Conservation (phyloP, 2,888 invertebrate genomes). For the Cataglyphis altisquamis region DNA sequence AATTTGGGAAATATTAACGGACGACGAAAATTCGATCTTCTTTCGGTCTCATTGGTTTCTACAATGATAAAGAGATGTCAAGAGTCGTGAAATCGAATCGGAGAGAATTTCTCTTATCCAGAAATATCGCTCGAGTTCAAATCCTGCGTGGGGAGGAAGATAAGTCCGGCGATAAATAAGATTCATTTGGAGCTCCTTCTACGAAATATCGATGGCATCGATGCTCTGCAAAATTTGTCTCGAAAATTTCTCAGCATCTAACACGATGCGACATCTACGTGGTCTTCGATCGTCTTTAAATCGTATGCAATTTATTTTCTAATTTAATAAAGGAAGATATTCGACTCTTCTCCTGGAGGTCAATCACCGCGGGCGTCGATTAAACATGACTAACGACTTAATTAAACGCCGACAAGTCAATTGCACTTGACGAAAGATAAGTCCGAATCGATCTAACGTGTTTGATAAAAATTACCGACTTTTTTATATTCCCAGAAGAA, state of each 20-base stretch:
- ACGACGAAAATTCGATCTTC: neutral
- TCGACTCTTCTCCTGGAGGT: neutral
- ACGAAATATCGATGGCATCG: neutral
- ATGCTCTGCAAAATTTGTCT: neutral
- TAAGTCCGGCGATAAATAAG: neutral
- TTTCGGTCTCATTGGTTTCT: neutral
- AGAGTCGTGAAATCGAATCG: neutral
- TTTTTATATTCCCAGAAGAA: neutral
- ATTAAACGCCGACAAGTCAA: slow-evolving; percentile 16
- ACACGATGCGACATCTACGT: neutral
- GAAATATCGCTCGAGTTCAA: neutral
- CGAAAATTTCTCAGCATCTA: neutral
- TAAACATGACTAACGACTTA: slow-evolving; percentile 22
- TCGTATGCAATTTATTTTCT: neutral
- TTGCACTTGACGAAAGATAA: neutral
- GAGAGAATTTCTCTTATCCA: neutral
- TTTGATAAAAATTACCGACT: neutral
- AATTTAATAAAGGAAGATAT: slow-evolving; percentile 21
- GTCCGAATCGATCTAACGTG: neutral
- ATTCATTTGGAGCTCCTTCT: neutral
- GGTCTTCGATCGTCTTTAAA: neutral
- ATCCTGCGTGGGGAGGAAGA: neutral
- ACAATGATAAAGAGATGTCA: neutral
- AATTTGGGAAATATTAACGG: neutral
- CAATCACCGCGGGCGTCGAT: neutral